These are phyloP conservation scores for Arge pagana DNA, from an alignment of 2,888 invertebrate genomes.

Conservation along the genomic window DNA sequence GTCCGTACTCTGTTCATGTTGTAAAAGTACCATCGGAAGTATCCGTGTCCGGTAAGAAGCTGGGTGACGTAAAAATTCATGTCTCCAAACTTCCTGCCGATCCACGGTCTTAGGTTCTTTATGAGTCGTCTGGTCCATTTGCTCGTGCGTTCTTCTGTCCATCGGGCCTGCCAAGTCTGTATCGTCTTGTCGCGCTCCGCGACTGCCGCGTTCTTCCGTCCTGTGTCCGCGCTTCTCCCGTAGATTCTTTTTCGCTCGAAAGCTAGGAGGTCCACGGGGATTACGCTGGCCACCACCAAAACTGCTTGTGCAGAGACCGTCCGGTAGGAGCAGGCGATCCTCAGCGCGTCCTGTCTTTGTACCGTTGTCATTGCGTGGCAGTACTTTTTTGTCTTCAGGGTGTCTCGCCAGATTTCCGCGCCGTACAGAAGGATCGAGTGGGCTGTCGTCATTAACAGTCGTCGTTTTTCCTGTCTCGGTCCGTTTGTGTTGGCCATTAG, in stretches of 20 bases:
- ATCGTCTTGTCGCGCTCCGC: no score
- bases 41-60: conserved; percentile 5
- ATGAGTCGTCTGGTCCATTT: conserved; percentile 29
- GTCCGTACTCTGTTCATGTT: no score
- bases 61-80: not conserved
- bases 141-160: conserved; percentile 27
- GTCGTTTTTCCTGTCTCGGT: conserved; percentile 21
- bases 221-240: not conserved
- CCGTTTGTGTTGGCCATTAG: conserved; percentile 36
- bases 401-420: conserved; percentile 23
- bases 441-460: conserved; percentile 22
- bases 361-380: conserved; percentile 25
- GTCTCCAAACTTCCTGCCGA: conserved; percentile 28
- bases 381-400: conserved; percentile 22
- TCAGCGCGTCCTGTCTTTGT: conserved; percentile 26
- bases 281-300: conserved; percentile 28
- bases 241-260: conserved; percentile 17
- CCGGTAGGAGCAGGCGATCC: conserved; percentile 30
- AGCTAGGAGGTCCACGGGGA: conserved; percentile 30
- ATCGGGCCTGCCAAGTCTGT: conserved; percentile 25
- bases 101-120: conserved; percentile 23
- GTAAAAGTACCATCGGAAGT: no score
- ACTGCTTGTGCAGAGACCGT: conserved; percentile 32
- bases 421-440: conserved; percentile 30
- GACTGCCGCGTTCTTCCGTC: no score